Percentiles rank a stretch among this genome's conserved stretches.
Conservation (phyloP, 2,797 vertebrate genomes). For the Clarias platycephalus region DNA sequence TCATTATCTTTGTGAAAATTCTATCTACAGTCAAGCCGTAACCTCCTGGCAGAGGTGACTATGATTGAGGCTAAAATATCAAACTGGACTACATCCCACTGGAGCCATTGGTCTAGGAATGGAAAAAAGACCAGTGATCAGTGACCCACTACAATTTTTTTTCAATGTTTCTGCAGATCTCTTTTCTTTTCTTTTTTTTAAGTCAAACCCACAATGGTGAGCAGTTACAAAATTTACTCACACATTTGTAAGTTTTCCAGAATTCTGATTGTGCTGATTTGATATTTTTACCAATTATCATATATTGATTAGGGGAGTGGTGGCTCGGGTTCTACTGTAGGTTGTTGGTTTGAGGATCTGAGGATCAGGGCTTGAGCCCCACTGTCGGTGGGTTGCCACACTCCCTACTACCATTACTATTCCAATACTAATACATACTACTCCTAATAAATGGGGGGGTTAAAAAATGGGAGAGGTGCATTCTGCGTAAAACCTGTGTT, state of each 20-base stretch:
- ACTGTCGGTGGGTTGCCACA: too few species aligned
- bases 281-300: not conserved
- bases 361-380: too few species aligned
- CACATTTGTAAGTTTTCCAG: not conserved
- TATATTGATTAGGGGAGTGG: too few species aligned
- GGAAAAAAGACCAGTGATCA: not conserved
- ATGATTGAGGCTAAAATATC: not conserved
- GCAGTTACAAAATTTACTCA: not conserved
- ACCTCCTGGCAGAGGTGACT: constrained; percentile 13
- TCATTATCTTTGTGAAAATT: not conserved
- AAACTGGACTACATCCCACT: not conserved
- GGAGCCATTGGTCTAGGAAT: not conserved
- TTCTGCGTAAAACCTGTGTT: too few species aligned
- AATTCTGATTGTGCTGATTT: not conserved
- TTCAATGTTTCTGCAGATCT: not conserved
- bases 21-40: not conserved
- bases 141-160: not conserved
- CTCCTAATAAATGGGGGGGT: too few species aligned
- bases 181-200: not conserved
- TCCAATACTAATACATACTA: too few species aligned
- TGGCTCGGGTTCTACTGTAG: too few species aligned
- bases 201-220: not conserved
- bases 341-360: too few species aligned
- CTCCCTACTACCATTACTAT: too few species aligned
- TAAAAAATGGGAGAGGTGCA: too few species aligned